phyloP scores from a whole-genome alignment of 1,140 invertebrate species.

The Xylocopa sonorina region DNA sequence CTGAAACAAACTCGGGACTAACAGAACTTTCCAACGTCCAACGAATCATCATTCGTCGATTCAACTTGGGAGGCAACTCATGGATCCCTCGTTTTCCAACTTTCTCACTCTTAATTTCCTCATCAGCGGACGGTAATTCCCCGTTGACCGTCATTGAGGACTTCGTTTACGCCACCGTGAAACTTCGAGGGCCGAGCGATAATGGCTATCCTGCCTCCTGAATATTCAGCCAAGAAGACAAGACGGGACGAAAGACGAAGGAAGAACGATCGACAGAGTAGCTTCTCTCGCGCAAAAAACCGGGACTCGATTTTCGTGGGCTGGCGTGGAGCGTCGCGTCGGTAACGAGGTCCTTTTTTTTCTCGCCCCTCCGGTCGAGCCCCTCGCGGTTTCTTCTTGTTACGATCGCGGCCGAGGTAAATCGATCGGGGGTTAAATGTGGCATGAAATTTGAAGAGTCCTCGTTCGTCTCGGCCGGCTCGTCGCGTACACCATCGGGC shows the following conservation, averaged over 20 bases:
- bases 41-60: neutral
- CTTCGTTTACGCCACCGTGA: neutral
- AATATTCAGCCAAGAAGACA: slow-evolving; percentile 19
- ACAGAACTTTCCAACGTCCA: no score
- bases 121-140: neutral
- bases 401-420: slow-evolving; percentile 26
- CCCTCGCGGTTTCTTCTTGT: slow-evolving; percentile 29
- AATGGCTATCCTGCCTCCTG: slow-evolving; percentile 1
- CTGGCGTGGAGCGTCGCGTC: neutral
- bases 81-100: neutral
- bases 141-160: neutral
- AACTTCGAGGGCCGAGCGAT: slow-evolving; percentile 5
- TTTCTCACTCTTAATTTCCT: neutral
- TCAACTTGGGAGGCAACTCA: neutral
- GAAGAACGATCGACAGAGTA: slow-evolving; percentile 31
- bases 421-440: slow-evolving; percentile 70
- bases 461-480: neutral
- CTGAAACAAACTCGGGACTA: no score
- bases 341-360: slow-evolving; percentile 56
- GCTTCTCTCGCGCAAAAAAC: slow-evolving; percentile 26
- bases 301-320: neutral
- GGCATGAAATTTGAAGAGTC: slow-evolving; percentile 66
- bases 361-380: slow-evolving; percentile 8
- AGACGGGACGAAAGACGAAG: slow-evolving; percentile 26
- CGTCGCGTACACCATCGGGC: slow-evolving; percentile 4